Evolutionary conservation across 2,888 invertebrate species (phyloP), one percentile per base, ranked within the genome.

Genomic region (Papilio gigon): DNA sequence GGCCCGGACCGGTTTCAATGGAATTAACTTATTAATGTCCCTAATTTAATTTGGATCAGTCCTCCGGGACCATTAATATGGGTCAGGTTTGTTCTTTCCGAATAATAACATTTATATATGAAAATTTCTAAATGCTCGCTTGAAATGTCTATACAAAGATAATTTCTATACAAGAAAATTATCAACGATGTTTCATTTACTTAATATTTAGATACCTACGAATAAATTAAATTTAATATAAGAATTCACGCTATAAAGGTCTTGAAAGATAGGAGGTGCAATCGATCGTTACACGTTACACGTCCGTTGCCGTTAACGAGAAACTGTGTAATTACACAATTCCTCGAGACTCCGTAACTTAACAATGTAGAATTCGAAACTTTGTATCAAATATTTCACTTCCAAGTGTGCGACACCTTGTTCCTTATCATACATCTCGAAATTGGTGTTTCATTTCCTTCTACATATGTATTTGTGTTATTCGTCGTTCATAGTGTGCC

Each of bases 1-100:
- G 53, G 44, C 44, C 25, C 35, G 44, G 67, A 42, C 56, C 67
- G 33, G 53, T 67, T 67, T 58, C 62, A 63, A 62, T 67, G 67
- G 67, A 62, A 67, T 67, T 67, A 63, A 67, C 67, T 67, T 67
- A 67, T 67, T 56, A 67, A 67, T 63, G 67, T 62, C 56, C 67
- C 56, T 67, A 67, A 67, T 67, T 67, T 62, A 67, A 67, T 67
- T 67, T 56, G 67, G 62, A 67, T 67, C 62, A 67, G 67, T 53
- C 67, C 62, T 42, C 25, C 27, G 67, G 35, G 67, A 63, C 67
- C 67, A 33, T 61, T 67, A 67, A 67, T 67, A 56, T 44, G 67
- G 67, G 67, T 67, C 67, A 62, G 53, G 56, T 63, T 67, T 67
- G 61, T 40, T 61, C 61, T 67, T 53, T 37, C 42, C 0, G 25